A percentile compares a stretch with the other conserved stretches of the same genome.
These are phyloP conservation scores for Dryococelus australis DNA, from an alignment of 2,888 invertebrate species.

Conservation along the genomic window DNA sequence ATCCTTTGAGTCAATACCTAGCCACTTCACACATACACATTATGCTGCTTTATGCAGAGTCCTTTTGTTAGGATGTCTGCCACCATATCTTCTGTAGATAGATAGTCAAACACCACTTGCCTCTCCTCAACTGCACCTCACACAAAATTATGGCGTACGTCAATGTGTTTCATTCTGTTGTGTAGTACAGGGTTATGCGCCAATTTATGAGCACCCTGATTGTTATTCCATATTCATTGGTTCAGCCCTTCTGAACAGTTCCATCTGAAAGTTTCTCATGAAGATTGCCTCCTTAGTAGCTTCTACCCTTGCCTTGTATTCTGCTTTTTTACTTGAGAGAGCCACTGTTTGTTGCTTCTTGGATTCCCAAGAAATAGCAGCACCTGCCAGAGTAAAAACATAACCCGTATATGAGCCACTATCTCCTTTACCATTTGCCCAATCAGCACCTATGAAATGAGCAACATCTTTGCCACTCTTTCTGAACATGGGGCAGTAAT, in stretches of 20 bases:
- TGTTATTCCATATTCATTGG: neutral
- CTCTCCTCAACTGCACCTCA: conserved; percentile 13
- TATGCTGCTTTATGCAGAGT: neutral
- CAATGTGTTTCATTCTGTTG: neutral
- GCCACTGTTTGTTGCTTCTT: neutral
- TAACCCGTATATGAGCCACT: neutral
- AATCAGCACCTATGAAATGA: neutral
- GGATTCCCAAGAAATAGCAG: neutral
- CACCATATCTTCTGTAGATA: neutral
- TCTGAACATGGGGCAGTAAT: neutral
- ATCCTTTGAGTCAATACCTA: neutral
- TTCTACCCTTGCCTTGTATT: neutral
- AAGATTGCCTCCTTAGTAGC: neutral
- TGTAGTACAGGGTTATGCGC: neutral
- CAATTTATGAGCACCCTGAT: conserved; percentile 13
- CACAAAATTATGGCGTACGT: neutral
- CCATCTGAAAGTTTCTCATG: neutral
- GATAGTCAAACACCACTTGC: too few relatives aligned
- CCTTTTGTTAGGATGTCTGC: conserved; percentile 16
- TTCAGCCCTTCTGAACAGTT: neutral
- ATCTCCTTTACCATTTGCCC: neutral
- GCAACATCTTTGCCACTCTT: neutral
- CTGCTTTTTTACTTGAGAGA: neutral
- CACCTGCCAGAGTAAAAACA: neutral
- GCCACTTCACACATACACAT: neutral